These are phyloP conservation scores for Candoia aspera DNA, from an alignment of 2,113 vertebrate species.

Conservation along the genomic window DNA sequence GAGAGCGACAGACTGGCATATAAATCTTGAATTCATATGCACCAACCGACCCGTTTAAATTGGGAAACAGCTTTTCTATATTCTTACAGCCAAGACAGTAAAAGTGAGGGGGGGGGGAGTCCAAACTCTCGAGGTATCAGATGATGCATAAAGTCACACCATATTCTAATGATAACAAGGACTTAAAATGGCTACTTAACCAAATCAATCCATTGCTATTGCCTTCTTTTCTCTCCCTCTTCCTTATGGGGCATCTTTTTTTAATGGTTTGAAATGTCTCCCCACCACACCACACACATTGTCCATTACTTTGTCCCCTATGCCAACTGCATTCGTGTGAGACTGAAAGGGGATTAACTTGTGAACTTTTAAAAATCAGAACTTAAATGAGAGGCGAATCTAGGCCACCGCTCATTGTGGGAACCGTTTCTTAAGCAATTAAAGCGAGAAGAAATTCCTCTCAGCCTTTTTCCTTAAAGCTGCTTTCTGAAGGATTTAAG, in stretches of 20 bases:
- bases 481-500: slow-evolving; percentile 86
- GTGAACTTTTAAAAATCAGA: slow-evolving; percentile 94
- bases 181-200: slow-evolving; percentile 67
- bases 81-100: neutral
- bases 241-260: slow-evolving; percentile 34
- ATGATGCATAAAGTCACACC: slow-evolving; percentile 39
- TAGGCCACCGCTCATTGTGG: slow-evolving; percentile 91
- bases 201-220: slow-evolving; percentile 55
- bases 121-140: neutral
- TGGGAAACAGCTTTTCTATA: neutral
- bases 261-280: slow-evolving; percentile 61
- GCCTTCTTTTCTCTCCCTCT: slow-evolving; percentile 33
- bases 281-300: slow-evolving; percentile 55
- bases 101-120: neutral
- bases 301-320: slow-evolving; percentile 74
- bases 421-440: slow-evolving; percentile 94
- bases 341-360: slow-evolving; percentile 91
- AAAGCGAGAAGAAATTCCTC: slow-evolving; percentile 93
- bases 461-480: slow-evolving; percentile 89
- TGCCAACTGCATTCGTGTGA: slow-evolving; percentile 77
- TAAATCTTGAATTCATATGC: neutral
- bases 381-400: slow-evolving; percentile 94
- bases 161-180: slow-evolving; percentile 59
- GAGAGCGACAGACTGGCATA: neutral
- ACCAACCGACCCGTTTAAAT: neutral